phyloP scores from a whole-genome alignment of 2,888 invertebrate species.

The Lordiphosa fenestrarum region DNA sequence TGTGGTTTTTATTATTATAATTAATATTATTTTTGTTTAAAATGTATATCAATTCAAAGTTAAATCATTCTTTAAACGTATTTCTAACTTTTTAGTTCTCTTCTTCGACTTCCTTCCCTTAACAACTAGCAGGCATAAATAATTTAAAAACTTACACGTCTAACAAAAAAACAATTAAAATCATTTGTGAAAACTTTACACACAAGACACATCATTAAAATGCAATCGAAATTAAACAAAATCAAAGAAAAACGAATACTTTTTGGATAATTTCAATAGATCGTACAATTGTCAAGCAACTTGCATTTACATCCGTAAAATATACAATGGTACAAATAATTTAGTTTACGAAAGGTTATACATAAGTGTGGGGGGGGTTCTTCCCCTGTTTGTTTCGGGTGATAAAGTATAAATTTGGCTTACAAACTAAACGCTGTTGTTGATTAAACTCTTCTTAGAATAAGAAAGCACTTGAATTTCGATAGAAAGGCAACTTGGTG shows the following conservation, averaged over 20 bases:
- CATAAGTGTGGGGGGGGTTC: no score
- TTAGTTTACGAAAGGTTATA: conserved; percentile 3
- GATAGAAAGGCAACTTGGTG: conserved; percentile 75
- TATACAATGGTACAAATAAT: conserved; percentile 27
- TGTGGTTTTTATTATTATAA: conserved; percentile 8
- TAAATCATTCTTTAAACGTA: conserved; percentile 51
- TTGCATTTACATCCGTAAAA: conserved; percentile 11
- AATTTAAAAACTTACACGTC: conserved; percentile 41
- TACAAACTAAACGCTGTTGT: neutral
- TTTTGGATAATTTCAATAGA: conserved; percentile 56
- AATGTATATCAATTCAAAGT: conserved; percentile 41
- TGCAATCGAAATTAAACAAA: conserved; percentile 4
- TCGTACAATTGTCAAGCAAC: conserved; percentile 14
- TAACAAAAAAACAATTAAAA: conserved; percentile 7
- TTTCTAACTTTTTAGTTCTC: neutral
- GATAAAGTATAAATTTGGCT: conserved; percentile 6
- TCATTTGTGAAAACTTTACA: no score
- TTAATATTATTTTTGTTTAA: conserved; percentile 30
- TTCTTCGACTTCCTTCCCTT: conserved; percentile 37
- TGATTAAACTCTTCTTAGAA: conserved; percentile 34
- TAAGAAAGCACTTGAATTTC: conserved; percentile 74
- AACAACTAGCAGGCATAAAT: conserved; percentile 54
- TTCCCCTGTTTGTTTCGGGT: neutral
- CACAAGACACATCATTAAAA: neutral
- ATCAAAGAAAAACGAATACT: conserved; percentile 35